Evolutionary conservation across 2,797 vertebrate genomes (phyloP).

Genomic region (Hozukius guyotensis): DNA sequence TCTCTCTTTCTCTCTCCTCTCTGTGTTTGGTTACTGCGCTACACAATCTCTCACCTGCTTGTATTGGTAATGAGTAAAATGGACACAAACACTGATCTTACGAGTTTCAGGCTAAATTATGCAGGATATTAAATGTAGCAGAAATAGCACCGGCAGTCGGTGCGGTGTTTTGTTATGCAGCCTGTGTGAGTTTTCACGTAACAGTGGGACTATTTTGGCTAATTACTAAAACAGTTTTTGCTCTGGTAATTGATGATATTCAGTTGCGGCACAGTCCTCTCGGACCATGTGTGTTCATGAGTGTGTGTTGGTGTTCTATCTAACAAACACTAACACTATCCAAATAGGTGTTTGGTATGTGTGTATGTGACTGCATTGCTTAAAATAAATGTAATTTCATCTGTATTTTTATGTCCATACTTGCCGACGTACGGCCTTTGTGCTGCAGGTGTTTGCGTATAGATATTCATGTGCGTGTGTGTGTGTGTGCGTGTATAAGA

Average conservation of each 20-base stretch:
- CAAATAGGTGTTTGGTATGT: not conserved
- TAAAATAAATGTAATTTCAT: constrained; percentile 26
- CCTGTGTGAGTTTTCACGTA: constrained; percentile 3
- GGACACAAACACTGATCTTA: not conserved
- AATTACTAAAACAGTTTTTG: constrained; percentile 20
- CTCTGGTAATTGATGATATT: constrained; percentile 14
- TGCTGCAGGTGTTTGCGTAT: constrained; percentile 50
- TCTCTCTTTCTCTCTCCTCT: constrained; percentile 15
- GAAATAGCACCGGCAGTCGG: not conserved
- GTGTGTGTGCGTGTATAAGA: constrained; percentile 18
- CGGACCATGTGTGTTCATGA: not conserved
- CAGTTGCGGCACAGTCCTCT: constrained; percentile 6
- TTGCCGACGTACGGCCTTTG: constrained; percentile 13
- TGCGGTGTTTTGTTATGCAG: not conserved
- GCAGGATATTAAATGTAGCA: constrained; percentile 5
- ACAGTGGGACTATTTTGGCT: constrained; percentile 7
- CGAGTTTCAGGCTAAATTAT: not conserved
- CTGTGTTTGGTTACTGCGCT: not conserved
- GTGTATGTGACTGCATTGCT: constrained; percentile 12
- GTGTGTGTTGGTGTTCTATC: not conserved
- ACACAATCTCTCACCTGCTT: constrained; percentile 28
- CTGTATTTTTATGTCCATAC: constrained; percentile 9
- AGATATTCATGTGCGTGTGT: constrained; percentile 12
- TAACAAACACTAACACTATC: not conserved
- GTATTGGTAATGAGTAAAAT: not conserved